phyloP scores from a whole-genome alignment of 2,888 invertebrate species.

The Agrotis segetum region DNA sequence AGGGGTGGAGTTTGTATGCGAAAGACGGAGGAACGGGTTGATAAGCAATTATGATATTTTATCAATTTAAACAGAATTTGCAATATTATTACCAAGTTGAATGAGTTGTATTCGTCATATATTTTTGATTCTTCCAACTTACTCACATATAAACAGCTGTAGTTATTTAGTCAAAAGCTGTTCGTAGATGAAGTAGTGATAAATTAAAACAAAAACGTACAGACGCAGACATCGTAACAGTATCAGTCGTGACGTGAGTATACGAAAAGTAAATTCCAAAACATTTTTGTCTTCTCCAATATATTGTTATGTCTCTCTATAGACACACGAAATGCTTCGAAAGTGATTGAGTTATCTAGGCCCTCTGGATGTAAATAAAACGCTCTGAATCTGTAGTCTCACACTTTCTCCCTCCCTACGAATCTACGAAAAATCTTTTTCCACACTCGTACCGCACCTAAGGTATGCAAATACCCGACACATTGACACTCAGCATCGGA shows the following conservation, averaged over 20 bases:
- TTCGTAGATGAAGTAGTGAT: too few species aligned
- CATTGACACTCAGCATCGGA: slow-evolving; percentile 55
- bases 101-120: not conserved
- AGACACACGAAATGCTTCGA: too few species aligned
- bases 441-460: slow-evolving; percentile 1
- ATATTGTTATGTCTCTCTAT: too few species aligned
- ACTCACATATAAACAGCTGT: too few species aligned
- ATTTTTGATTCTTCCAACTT: not conserved
- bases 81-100: not conserved
- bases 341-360: too few species aligned
- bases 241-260: too few species aligned
- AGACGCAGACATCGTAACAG: too few species aligned
- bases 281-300: too few species aligned
- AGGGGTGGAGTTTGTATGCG: not conserved
- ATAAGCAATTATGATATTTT: slow-evolving; percentile 3
- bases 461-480: slow-evolving; percentile 54
- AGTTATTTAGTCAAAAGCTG: not conserved
- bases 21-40: not conserved
- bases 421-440: not conserved
- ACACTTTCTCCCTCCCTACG: not conserved
- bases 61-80: not conserved
- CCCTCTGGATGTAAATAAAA: too few species aligned
- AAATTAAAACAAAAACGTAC: too few species aligned
- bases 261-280: too few species aligned
- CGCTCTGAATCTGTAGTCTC: too few species aligned